Evolutionary conservation across 1,140 invertebrate species (phyloP).

Genomic region (Apocrypta bakeri): DNA sequence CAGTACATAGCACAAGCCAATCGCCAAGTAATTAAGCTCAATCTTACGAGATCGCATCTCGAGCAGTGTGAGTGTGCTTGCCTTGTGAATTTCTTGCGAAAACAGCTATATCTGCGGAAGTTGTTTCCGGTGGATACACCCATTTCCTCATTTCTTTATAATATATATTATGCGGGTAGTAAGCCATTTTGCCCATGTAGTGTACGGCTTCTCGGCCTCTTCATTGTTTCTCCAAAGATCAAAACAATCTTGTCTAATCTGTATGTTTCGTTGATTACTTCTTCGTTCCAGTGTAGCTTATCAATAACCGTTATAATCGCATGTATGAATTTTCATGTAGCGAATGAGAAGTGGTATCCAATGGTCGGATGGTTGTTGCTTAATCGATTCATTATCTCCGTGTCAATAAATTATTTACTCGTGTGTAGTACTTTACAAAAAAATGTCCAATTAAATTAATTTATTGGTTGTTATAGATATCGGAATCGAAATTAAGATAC

Average conservation of each 20-base stretch:
- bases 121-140: slow-evolving; percentile 14
- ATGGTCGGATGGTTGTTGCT: too few species aligned
- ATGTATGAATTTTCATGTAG: slow-evolving; percentile 22
- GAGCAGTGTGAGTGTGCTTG: not conserved
- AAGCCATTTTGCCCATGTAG: too few species aligned
- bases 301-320: slow-evolving; percentile 44
- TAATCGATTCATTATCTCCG: not conserved
- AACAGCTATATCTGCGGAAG: slow-evolving; percentile 16
- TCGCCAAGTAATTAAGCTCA: slow-evolving; percentile 42
- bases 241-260: slow-evolving; percentile 16
- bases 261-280: slow-evolving; percentile 31
- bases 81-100: slow-evolving; percentile 21
- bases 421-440: not conserved
- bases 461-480: not conserved
- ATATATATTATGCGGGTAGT: not conserved
- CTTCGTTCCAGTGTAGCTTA: slow-evolving; percentile 33
- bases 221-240: slow-evolving; percentile 9
- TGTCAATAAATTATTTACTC: slow-evolving; percentile 25
- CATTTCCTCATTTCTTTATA: not conserved
- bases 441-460: not conserved
- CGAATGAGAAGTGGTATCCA: too few species aligned
- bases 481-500: too few species aligned
- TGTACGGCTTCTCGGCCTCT: not conserved
- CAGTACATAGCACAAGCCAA: not conserved
- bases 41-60: slow-evolving; percentile 37